Evolutionary conservation across 2,888 invertebrate genomes (phyloP).

Genomic region (Podabrus alpinus): DNA sequence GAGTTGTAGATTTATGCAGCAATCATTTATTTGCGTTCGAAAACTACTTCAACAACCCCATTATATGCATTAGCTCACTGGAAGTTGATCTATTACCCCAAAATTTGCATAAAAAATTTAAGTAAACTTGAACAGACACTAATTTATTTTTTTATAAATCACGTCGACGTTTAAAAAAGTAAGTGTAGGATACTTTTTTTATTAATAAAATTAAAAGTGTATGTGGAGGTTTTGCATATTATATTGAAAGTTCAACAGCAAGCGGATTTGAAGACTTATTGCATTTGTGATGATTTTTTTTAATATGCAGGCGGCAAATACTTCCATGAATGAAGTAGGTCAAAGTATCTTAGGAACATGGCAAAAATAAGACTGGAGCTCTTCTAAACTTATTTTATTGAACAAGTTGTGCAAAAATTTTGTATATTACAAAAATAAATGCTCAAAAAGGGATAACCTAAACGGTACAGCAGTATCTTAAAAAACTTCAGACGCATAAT

Average conservation of each 20-base stretch:
- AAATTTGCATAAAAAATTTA: not conserved
- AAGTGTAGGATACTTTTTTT: not conserved
- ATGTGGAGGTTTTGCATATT: not conserved
- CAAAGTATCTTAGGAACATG: not conserved
- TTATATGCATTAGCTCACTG: not conserved
- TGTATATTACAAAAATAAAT: no score
- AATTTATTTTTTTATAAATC: not conserved
- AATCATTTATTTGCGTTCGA: constrained; percentile 10
- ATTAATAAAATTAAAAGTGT: not conserved
- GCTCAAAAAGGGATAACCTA: not conserved
- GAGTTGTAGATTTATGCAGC: constrained; percentile 16
- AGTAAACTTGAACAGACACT: not conserved
- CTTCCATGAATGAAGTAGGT: not conserved
- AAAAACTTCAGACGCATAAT: not conserved
- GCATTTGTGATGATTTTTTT: not conserved
- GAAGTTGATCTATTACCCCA: not conserved
- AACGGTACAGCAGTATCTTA: not conserved
- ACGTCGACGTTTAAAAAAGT: not conserved
- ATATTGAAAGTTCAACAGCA: not conserved
- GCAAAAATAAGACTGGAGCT: no score
- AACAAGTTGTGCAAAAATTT: not conserved
- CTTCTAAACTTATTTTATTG: not conserved
- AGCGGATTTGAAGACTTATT: not conserved
- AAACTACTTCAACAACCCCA: constrained; percentile 10
- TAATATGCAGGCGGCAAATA: not conserved